A percentile compares a stretch with the other conserved stretches of the same genome.
These are phyloP conservation scores for Seira ritae DNA, from an alignment of 2,888 invertebrate species.

Conservation along the genomic window DNA sequence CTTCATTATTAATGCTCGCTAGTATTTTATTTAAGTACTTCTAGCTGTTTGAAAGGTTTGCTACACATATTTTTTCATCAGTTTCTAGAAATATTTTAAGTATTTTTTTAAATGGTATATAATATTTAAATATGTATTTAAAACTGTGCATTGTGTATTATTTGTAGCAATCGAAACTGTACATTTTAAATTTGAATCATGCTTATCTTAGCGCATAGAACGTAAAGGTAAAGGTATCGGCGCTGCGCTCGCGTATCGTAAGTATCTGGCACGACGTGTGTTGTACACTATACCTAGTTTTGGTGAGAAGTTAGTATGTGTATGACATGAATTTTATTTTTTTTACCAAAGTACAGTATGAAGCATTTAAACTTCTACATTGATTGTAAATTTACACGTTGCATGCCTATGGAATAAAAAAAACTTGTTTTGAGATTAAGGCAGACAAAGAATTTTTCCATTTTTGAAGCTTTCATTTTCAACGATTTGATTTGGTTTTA, in stretches of 20 bases:
- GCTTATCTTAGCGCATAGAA: neutral
- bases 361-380: neutral
- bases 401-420: slow-evolving; percentile 5
- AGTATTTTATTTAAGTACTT: too few relatives aligned
- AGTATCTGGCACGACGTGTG: neutral
- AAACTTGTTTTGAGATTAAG: slow-evolving; percentile 5
- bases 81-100: too few relatives aligned
- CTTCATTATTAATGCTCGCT: too few relatives aligned
- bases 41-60: too few relatives aligned
- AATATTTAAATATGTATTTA: too few relatives aligned
- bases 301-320: neutral
- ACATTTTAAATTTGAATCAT: neutral
- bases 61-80: too few relatives aligned
- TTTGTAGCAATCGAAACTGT: neutral
- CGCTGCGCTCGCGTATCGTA: neutral
- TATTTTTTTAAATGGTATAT: too few relatives aligned
- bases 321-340: slow-evolving; percentile 5
- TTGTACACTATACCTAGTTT: too few relatives aligned
- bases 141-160: neutral
- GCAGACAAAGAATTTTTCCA: too few relatives aligned
- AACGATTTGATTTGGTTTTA: too few relatives aligned
- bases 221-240: too few relatives aligned
- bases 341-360: slow-evolving; percentile 2
- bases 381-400: slow-evolving; percentile 6
- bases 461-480: too few relatives aligned